Conservation (phyloP, 2,113 vertebrate species). For the Tachuris rubrigastra region DNA sequence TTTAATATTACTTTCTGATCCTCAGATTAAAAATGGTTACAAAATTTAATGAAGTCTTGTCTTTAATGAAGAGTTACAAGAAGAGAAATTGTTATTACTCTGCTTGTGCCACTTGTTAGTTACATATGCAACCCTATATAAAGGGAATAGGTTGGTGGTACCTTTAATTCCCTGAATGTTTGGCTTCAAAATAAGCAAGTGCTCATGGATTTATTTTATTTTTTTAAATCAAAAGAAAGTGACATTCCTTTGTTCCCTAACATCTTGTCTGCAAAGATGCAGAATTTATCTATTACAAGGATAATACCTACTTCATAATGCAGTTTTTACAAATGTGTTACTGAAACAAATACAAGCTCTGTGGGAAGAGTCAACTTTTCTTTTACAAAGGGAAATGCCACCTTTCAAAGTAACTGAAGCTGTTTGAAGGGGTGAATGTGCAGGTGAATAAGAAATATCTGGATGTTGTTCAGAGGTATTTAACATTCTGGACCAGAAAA, state of each 20-base stretch:
- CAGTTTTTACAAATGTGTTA: not conserved
- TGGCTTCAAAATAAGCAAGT: not conserved
- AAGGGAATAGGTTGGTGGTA: not conserved
- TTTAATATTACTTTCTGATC: not conserved
- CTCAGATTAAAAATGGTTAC: not conserved
- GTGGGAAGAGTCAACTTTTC: not conserved
- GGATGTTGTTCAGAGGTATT: not conserved
- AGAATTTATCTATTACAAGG: not conserved
- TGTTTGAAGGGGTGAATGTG: not conserved
- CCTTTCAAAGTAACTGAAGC: not conserved
- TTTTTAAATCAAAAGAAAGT: not conserved
- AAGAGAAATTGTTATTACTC: not conserved
- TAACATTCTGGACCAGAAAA: not conserved
- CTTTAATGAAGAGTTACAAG: not conserved
- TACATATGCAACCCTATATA: not conserved
- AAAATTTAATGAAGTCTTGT: not conserved
- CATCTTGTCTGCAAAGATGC: not conserved
- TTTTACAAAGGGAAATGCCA: not conserved
- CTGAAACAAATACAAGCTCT: not conserved
- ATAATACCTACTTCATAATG: not conserved
- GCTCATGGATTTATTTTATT: not conserved
- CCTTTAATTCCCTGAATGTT: not conserved
- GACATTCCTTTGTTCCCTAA: not conserved
- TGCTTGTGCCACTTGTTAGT: not conserved
- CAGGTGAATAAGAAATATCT: not conserved